These are phyloP conservation scores for Florisuga fusca DNA, from an alignment of 2,797 vertebrate genomes.

Conservation along the genomic window DNA sequence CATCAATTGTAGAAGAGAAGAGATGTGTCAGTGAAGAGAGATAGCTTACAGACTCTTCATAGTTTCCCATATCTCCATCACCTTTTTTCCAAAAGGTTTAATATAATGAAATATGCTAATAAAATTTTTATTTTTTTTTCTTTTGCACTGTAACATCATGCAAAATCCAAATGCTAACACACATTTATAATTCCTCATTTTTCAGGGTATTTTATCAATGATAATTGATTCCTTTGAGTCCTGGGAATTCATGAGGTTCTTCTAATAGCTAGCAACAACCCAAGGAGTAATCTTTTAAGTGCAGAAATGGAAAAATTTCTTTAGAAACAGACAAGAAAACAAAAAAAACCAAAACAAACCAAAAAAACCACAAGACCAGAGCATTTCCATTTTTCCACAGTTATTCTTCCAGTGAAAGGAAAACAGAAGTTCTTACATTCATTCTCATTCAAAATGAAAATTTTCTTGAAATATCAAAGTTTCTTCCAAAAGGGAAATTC, in stretches of 20 bases:
- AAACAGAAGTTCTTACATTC: not conserved
- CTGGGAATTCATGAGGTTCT: not conserved
- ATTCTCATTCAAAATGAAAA: not conserved
- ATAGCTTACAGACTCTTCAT: not conserved
- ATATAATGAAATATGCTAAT: not conserved
- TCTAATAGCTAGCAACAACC: not conserved
- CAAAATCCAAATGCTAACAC: not conserved
- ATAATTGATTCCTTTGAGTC: not conserved
- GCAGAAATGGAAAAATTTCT: not conserved
- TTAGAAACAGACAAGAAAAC: not conserved
- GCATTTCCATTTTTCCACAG: not conserved
- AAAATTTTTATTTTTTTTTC: not conserved
- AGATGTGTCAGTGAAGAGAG: not conserved
- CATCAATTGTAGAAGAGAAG: not conserved
- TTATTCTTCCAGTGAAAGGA: not conserved
- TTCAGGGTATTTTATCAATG: not conserved
- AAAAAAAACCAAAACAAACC: not conserved
- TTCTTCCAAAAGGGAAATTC: slow-evolving; percentile 1
- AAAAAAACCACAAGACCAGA: not conserved
- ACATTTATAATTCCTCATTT: not conserved
- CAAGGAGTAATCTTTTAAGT: not conserved
- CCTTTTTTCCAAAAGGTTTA: not conserved
- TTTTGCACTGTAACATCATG: not conserved
- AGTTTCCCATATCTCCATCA: not conserved
- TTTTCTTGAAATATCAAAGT: not conserved